Evolutionary conservation across 2,113 vertebrate species (phyloP).

Genomic region (Pithys albifrons): DNA sequence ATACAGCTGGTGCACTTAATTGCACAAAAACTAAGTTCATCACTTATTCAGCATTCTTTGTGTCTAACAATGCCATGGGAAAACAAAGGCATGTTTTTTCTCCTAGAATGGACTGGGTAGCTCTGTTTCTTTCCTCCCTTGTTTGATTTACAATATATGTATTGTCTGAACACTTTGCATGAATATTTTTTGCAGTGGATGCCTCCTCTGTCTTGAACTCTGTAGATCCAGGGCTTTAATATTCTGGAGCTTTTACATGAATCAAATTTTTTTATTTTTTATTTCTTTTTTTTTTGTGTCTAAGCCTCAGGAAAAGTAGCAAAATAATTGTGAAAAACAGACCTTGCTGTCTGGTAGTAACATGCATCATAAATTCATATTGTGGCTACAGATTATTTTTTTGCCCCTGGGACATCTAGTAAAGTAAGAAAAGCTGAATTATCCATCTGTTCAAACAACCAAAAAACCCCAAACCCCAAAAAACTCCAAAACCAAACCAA

Average conservation of each 20-base stretch:
- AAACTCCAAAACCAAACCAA: too few relatives aligned
- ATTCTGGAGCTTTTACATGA: not conserved
- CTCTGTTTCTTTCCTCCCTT: slow-evolving; percentile 35
- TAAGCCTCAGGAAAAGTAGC: not conserved
- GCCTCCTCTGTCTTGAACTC: slow-evolving; percentile 8
- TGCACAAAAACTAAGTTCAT: slow-evolving; percentile 22
- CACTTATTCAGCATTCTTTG: slow-evolving; percentile 32
- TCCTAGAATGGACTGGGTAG: slow-evolving; percentile 22
- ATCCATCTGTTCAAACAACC: not conserved
- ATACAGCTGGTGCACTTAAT: slow-evolving; percentile 17
- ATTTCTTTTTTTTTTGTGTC: too few relatives aligned
- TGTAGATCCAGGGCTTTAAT: not conserved
- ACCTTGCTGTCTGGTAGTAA: not conserved
- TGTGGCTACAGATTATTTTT: not conserved
- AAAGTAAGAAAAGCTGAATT: not conserved
- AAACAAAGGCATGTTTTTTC: slow-evolving; percentile 40
- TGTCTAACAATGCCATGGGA: not conserved
- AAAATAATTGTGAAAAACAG: not conserved
- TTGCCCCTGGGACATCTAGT: not conserved
- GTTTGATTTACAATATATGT: slow-evolving; percentile 33
- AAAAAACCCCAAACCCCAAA: not conserved
- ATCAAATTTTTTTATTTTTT: too few relatives aligned
- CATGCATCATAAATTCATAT: not conserved
- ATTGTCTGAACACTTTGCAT: slow-evolving; percentile 30
- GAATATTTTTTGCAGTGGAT: slow-evolving; percentile 8